Conservation (phyloP, 1,140 invertebrate genomes). For the Notospermus geniculatus region DNA sequence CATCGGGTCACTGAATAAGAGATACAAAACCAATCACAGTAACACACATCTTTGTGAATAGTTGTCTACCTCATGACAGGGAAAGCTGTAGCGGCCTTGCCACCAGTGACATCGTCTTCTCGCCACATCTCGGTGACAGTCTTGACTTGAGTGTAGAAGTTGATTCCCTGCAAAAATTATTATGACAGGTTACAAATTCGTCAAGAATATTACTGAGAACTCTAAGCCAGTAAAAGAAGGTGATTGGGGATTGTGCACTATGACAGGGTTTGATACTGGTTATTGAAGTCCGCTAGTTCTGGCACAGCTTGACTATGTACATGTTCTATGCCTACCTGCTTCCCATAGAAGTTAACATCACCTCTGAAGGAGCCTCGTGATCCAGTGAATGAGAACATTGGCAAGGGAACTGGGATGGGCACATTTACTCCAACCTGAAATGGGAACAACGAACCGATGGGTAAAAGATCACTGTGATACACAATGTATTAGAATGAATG, state of each 20-base stretch:
- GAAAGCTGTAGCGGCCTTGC: constrained; percentile 41
- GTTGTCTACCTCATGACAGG: constrained; percentile 51
- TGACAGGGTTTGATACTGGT: constrained; percentile 1
- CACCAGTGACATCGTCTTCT: constrained; percentile 66
- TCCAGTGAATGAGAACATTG: constrained; percentile 99
- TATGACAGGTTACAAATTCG: neutral
- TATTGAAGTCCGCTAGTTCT: neutral
- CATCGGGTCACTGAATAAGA: no score
- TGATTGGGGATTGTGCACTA: neutral
- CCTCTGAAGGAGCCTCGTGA: constrained; percentile 93
- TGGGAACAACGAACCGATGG: constrained; percentile 13
- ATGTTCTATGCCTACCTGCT: constrained; percentile 72
- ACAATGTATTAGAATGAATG: neutral
- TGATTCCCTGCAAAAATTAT: constrained; percentile 73
- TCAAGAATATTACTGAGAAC: constrained; percentile 1
- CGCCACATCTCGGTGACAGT: constrained; percentile 97
- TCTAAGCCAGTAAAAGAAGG: neutral
- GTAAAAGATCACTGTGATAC: constrained; percentile 17
- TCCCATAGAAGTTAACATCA: constrained; percentile 97
- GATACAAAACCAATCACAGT: no score
- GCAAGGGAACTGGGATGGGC: constrained; percentile 96
- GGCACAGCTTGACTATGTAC: no score
- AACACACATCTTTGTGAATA: no score
- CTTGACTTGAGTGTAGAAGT: constrained; percentile 98
- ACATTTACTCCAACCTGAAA: constrained; percentile 89